Evolutionary conservation across 2,888 invertebrate species (phyloP), one percentile per base, ranked within the genome.

Genomic region (Trichopoda pennipes): DNA sequence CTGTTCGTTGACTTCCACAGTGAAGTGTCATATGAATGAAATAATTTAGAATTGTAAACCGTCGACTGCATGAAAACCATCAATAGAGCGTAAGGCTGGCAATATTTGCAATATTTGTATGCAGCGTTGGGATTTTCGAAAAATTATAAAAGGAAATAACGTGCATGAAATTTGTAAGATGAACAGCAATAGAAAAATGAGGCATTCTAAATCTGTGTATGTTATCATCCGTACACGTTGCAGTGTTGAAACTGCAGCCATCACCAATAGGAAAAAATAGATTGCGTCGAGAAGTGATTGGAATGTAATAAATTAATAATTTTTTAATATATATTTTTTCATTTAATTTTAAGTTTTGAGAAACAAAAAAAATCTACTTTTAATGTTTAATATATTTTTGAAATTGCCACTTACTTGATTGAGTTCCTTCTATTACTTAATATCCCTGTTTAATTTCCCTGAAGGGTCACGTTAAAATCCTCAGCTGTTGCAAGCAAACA

Each of bases 391-490:
- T 8, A 28, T 28, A 42, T 4, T 42, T 14, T 42, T 42, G 12
- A 16, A 23, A 35, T 21, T 19, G n/a, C 23, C 38, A 56, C 42
- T 44, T 12, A 9, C 3, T n/a, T 16, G n/a, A n/a, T 6, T 4
- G 12, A 19, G 35, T 19, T 56, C 4, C 64, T 49, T 21, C 23
- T 23, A 21, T 19, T 66, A 44, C 44, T 68, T 60, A 38, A 66
- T 68, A 56, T 14, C 17, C 60, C 12, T 76, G 60, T 61, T 53
- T 53, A 17, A 23, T 28, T 56, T 35, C 19, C 3, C 38, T 38
- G 35, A 23, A 70, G 21, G 16, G n/a, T n/a, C n/a, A n/a, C 7
- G 42, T 44, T 19, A 0, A 42, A 42, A 51, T 38, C 16, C 28
- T 17, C 38, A 16, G 28, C 38, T 28, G 32, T 21, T 19, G 9